These are phyloP conservation scores for Pseudachorutes palmiensis DNA, from an alignment of 1,140 invertebrate genomes.

Conservation along the genomic window DNA sequence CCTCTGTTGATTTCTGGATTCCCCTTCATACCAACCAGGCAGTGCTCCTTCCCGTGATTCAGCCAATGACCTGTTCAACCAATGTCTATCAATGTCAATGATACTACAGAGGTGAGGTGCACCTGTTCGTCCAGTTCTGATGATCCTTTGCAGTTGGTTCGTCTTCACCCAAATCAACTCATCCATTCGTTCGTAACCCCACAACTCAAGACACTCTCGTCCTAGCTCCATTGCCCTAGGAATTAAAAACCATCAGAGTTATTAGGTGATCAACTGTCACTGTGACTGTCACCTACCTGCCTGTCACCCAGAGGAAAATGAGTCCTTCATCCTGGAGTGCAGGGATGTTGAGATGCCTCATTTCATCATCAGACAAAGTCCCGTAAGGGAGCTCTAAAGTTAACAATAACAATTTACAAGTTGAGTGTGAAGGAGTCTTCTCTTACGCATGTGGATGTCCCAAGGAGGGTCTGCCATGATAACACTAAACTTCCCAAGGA, in stretches of 20 bases:
- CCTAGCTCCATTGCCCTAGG: constrained; percentile 91
- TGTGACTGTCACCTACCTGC: too few relatives aligned
- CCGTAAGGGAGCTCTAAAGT: constrained; percentile 89
- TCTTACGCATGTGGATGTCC: constrained; percentile 57
- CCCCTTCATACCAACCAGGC: constrained; percentile 93
- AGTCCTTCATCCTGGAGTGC: constrained; percentile 90
- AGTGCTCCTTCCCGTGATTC: constrained; percentile 98
- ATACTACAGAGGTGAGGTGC: constrained; percentile 8
- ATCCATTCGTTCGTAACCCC: constrained; percentile 93
- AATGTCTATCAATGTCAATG: neutral
- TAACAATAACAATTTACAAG: neutral
- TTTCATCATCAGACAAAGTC: constrained; percentile 98
- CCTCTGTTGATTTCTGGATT: constrained; percentile 85
- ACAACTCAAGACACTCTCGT: constrained; percentile 79
- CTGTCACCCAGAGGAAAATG: constrained; percentile 96
- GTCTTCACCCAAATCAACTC: constrained; percentile 99
- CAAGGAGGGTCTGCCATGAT: constrained; percentile 95
- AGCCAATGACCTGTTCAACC: constrained; percentile 70
- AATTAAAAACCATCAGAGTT: too few relatives aligned
- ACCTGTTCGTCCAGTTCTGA: constrained; percentile 84
- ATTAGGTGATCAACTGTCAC: too few relatives aligned
- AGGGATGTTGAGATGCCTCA: constrained; percentile 85
- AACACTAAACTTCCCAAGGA: constrained; percentile 84
- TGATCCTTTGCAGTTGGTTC: constrained; percentile 94
- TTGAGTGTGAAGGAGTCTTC: neutral